Evolutionary conservation across 2,888 invertebrate species (phyloP).

Genomic region (Ormyrus pomaceus): DNA sequence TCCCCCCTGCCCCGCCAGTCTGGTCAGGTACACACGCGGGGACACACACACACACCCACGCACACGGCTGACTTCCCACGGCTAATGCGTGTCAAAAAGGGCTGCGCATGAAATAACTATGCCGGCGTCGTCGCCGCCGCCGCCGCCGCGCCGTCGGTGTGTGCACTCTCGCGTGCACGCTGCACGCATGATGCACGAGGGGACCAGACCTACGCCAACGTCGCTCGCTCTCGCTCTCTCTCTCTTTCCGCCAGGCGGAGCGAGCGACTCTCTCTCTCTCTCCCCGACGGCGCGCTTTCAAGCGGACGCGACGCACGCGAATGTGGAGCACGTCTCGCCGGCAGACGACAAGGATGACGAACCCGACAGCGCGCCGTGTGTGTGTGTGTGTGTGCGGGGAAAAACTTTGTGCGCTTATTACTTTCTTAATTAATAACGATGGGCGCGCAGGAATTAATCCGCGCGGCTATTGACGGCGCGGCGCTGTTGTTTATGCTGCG

Average conservation of each 20-base stretch:
- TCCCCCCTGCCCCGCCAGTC: conserved; percentile 44
- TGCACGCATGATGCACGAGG: conserved; percentile 41
- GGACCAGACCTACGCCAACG: conserved; percentile 50
- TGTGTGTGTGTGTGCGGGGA: not conserved
- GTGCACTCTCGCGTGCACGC: not conserved
- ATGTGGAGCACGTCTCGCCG: conserved; percentile 24
- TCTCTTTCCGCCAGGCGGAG: not conserved
- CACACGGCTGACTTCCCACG: conserved; percentile 48
- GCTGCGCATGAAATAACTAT: conserved; percentile 45
- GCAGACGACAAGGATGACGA: not conserved
- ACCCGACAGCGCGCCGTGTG: not conserved
- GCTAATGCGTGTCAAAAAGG: conserved; percentile 51
- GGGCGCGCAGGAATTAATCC: conserved; percentile 16
- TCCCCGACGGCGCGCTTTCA: not conserved
- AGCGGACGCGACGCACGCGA: not conserved
- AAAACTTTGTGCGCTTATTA: conserved; percentile 3
- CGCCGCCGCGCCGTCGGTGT: not conserved
- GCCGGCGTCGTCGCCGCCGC: conserved; percentile 12
- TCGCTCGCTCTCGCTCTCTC: not conserved
- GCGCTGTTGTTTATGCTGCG: not conserved
- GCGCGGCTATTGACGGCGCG: not conserved
- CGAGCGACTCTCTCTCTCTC: not conserved
- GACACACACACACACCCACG: conserved; percentile 33
- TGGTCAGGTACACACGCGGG: conserved; percentile 47
- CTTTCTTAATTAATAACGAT: conserved; percentile 22